Percentiles rank a stretch among this genome's conserved stretches.
Evolutionary conservation across 2,113 vertebrate species (phyloP).

Genomic region (Alligator sinensis): DNA sequence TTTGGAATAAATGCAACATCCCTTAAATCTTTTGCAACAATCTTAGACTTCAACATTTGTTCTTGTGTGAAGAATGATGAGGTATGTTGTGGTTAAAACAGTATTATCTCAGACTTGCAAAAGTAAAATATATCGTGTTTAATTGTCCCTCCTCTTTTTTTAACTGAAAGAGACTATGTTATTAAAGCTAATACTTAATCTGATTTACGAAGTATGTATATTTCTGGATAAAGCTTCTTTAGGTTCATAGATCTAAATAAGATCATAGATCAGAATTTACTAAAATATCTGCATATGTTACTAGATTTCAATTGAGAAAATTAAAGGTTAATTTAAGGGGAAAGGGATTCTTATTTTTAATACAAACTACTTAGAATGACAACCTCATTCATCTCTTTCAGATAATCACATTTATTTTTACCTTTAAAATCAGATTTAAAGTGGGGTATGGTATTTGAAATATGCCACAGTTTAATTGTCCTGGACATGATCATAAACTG

Average conservation of each 20-base stretch:
- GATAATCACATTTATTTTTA: neutral
- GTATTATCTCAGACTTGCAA: neutral
- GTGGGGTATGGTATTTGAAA: neutral
- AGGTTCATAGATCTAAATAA: neutral
- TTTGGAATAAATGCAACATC: neutral
- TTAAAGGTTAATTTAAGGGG: neutral
- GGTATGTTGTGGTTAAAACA: no score
- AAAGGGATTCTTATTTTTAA: neutral
- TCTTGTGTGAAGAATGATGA: neutral
- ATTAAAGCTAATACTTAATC: neutral
- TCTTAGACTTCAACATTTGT: neutral
- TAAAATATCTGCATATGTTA: neutral
- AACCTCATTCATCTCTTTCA: neutral
- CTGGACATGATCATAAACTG: no score
- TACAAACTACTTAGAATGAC: neutral
- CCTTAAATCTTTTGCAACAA: neutral
- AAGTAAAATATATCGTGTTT: neutral
- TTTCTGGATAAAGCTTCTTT: neutral
- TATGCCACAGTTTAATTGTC: neutral
- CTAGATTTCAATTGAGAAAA: neutral
- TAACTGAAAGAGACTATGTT: neutral
- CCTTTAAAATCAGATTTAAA: neutral
- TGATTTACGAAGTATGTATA: neutral
- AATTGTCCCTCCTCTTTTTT: accelerated
- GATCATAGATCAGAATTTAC: neutral